Base-by-base conservation (phyloP, 2,888 invertebrate genomes). In the Stictocephala bisonia region DNA sequence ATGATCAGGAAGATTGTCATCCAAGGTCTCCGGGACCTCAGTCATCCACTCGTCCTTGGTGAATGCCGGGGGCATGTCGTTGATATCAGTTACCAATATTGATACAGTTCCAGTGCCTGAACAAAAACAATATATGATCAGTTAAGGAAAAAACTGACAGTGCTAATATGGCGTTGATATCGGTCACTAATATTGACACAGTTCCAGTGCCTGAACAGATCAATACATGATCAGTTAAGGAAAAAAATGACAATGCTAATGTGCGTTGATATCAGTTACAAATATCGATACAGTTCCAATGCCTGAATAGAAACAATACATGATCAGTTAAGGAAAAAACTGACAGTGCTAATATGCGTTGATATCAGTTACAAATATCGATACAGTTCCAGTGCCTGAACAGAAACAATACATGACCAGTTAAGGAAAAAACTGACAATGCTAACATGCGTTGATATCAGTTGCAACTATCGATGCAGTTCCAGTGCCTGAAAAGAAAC, bases 61-160 rank as follows among this genome's bases (percentile, higher is more conserved):
- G 82, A 96, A 97, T 82, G 93, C 93, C n/a, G 98, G 98, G 72
- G 96, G 95, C 94, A 97, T 97, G 85, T 99, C 98, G 85, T 99
- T 99, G 82, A 97, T 94, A 85, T 99, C 98, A 85, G 94, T 94
- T 44, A 99, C 95, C 82, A 95, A 88, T 86, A 97, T 96, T 35
- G 94, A 95, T 53, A 97, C 95, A 75, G 96, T 97, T 68, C 96
- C 97, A 73, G 97, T 97, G 4, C 97, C 90, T 84, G 80, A 81
- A 35, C 77, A n/a, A n/a, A n/a, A n/a, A n/a, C 71, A 44, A 73
- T 35, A 40, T n/a, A n/a, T n/a, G n/a, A n/a, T n/a, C n/a, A n/a
- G n/a, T n/a, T n/a, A 27, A 35, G 11, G 35, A 11, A 11, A 9
- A 35, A 35, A 11, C 7, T 35, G 35, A 9, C 7, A 35, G 7